phyloP scores from a whole-genome alignment of 2,113 vertebrate genomes.

The Labeo rohita region DNA sequence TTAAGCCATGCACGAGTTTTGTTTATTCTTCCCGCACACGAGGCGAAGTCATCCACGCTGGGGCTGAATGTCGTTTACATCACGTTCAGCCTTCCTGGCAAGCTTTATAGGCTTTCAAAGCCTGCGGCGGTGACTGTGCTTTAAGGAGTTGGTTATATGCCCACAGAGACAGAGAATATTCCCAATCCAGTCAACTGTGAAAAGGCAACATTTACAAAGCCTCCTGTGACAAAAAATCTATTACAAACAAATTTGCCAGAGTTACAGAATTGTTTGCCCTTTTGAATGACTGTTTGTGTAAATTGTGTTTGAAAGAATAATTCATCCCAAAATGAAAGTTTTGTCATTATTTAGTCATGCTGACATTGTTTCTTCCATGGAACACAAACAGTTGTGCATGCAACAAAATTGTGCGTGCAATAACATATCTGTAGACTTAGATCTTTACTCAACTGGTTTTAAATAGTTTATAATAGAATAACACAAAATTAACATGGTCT shows the following conservation, averaged over 20 bases:
- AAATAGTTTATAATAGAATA: too few relatives aligned
- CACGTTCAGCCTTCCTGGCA: not conserved
- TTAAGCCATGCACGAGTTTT: not conserved
- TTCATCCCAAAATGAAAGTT: not conserved
- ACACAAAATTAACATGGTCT: too few relatives aligned
- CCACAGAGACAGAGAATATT: conserved; percentile 26
- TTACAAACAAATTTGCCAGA: not conserved
- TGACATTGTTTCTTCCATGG: not conserved
- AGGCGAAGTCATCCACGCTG: conserved; percentile 4
- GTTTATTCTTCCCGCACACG: not conserved
- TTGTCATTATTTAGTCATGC: not conserved
- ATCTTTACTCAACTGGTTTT: too few relatives aligned
- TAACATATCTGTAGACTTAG: too few relatives aligned
- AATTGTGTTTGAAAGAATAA: not conserved
- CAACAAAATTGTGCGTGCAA: too few relatives aligned
- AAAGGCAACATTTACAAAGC: conserved; percentile 28
- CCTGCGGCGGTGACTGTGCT: conserved; percentile 9
- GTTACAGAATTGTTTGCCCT: not conserved
- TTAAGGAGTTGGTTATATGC: conserved; percentile 25
- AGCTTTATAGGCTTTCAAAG: not conserved
- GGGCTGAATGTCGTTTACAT: not conserved
- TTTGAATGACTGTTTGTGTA: not conserved
- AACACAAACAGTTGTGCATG: not conserved
- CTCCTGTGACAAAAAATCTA: not conserved
- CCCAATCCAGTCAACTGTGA: conserved; percentile 8